Base-by-base conservation (phyloP, 2,888 invertebrate genomes). In the Latrodectus elegans region DNA sequence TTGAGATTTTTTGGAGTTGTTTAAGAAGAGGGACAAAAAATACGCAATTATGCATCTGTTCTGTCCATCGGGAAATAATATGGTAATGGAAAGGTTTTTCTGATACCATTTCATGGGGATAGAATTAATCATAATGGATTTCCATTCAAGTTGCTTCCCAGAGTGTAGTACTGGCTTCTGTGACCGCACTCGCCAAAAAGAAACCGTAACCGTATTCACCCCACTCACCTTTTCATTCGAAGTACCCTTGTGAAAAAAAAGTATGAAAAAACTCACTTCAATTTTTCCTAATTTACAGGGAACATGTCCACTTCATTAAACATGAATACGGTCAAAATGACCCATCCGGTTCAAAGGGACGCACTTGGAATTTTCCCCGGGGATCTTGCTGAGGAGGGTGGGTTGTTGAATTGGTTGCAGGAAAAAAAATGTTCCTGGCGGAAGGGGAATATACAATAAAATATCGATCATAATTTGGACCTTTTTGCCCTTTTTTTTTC, bases 301-400 rank as follows among this genome's bases (percentile, higher is more conserved):
- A 70, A 78, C 78, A 78, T 78, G 78, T 51, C 78, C 78, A 78
- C 78, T 78, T 78, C 78, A 78, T 78, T 78, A 78, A 78, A 78
- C 78, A 78, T 70, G 78, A 78, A 78, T 78, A 53, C 38, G 78
- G 78, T 78, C 78, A 68, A 70, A 77, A 78, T 78, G 53, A 68
- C 70, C 78, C 76, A 26, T 75, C 26, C 74, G 52, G 74, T 75
- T 53, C 17, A 51, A 15, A 17, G 38, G 22, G 49, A 60, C 52
- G 15, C 60, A 53, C 78, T 78, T 68, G 14, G 70, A 68, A 52
- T 12, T 4, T 15, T 52, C 52, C 78, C 78, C 55, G 26, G 55
- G 77, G 68, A 53, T 38, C 17, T 9, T 49, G 8, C 12, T 15
- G 49, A 8, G 75, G 8, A 38, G 26, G 53, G 55, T 15, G 22